Percentiles rank a stretch among this genome's conserved stretches.
phyloP scores from a whole-genome alignment of 2,113 vertebrate genomes.

The Microtus pennsylvanicus region DNA sequence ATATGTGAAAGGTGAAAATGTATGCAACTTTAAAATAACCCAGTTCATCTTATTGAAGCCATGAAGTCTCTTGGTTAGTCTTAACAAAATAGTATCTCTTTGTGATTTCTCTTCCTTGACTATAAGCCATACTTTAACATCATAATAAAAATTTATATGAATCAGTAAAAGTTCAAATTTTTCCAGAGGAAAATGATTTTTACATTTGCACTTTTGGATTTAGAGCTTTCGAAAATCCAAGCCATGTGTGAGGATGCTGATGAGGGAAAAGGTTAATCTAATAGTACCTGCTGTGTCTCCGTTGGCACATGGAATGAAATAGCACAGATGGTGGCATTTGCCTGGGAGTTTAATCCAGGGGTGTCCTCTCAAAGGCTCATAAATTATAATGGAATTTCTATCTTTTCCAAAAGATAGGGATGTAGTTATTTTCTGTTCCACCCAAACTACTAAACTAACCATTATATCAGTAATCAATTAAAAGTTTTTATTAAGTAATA shows the following conservation, averaged over 20 bases:
- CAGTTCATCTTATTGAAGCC: neutral
- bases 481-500: conserved; percentile 7
- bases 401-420: conserved; percentile 20
- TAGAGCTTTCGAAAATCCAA: conserved; percentile 18
- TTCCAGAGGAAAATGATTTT: conserved; percentile 40
- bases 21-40: conserved; percentile 41
- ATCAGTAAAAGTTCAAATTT: neutral
- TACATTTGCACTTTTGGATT: conserved; percentile 40
- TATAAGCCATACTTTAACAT: conserved; percentile 26
- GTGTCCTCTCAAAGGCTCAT: conserved; percentile 41
- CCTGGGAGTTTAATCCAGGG: conserved; percentile 57
- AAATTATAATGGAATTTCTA: conserved; percentile 44
- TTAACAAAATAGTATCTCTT: conserved; percentile 17
- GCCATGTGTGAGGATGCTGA: conserved; percentile 54
- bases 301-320: conserved; percentile 65
- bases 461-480: neutral
- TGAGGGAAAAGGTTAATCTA: conserved; percentile 77
- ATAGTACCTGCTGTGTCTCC: conserved; percentile 69
- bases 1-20: neutral
- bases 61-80: neutral
- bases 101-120: neutral
- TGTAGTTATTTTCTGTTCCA: neutral
- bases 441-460: neutral
- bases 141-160: neutral
- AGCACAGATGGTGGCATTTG: conserved; percentile 80